A percentile compares a stretch with the other conserved stretches of the same genome.
Conservation (phyloP, 2,113 vertebrate genomes). For the Tupaia chinensis region DNA sequence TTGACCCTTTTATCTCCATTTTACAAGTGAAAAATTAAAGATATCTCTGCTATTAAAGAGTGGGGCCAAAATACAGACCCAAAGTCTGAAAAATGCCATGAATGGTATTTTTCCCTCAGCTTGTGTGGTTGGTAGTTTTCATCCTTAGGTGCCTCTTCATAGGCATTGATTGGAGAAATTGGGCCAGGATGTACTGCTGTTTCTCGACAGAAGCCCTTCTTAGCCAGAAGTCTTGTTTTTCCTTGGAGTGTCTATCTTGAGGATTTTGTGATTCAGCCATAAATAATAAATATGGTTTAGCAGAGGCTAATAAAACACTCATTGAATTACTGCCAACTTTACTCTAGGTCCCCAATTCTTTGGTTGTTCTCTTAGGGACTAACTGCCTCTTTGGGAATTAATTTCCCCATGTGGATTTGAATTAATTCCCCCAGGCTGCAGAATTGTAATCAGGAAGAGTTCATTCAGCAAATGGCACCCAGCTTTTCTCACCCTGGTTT, state of each 20-base stretch:
- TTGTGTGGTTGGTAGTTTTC: background rate
- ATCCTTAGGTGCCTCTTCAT: background rate
- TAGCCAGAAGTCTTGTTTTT: background rate
- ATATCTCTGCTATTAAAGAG: background rate
- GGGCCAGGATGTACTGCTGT: background rate
- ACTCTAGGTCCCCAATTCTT: background rate
- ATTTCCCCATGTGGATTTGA: constrained; percentile 65
- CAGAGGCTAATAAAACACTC: constrained; percentile 46
- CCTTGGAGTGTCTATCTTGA: background rate
- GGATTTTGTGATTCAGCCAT: background rate
- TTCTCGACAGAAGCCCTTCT: background rate
- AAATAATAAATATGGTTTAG: constrained; percentile 32
- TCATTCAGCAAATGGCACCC: constrained; percentile 76
- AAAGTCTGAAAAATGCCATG: background rate
- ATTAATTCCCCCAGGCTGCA: constrained; percentile 69
- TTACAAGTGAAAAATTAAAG: background rate
- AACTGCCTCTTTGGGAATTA: constrained; percentile 59
- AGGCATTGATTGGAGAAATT: background rate
- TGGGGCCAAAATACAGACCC: background rate
- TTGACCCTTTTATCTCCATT: background rate
- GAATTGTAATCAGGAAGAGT: constrained; percentile 66
- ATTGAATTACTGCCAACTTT: constrained; percentile 55
- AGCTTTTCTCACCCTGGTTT: constrained; percentile 70
- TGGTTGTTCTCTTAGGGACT: constrained; percentile 47
- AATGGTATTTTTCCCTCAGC: background rate